These are phyloP conservation scores for Macrosiphum euphorbiae DNA, from an alignment of 2,888 invertebrate species.

Conservation along the genomic window DNA sequence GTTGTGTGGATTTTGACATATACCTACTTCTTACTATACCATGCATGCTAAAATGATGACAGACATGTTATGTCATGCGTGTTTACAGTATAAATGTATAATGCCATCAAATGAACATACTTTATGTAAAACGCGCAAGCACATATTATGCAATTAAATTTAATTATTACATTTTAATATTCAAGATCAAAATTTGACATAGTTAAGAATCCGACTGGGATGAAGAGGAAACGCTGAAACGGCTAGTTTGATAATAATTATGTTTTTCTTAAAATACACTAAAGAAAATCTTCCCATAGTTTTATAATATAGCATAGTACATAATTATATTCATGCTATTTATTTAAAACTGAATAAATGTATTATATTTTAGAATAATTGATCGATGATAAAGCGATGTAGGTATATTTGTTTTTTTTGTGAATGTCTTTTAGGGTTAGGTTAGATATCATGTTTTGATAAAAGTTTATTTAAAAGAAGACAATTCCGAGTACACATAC, in stretches of 20 bases:
- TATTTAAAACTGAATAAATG: background rate
- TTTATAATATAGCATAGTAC: background rate
- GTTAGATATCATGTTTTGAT: no score
- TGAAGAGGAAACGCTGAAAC: background rate
- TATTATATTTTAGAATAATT: no score
- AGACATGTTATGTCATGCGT: background rate
- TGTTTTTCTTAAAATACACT: conserved; percentile 5
- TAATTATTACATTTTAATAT: conserved; percentile 9
- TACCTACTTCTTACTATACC: background rate
- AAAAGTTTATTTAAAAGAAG: no score
- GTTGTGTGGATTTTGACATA: background rate
- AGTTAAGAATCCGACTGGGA: background rate
- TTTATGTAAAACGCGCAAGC: background rate
- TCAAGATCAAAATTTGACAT: background rate
- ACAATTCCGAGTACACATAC: no score
- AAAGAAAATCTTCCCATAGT: background rate
- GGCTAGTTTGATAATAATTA: conserved; percentile 13
- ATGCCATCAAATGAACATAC: background rate
- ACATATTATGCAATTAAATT: background rate
- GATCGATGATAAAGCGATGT: no score
- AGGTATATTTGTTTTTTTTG: no score
- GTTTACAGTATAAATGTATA: background rate
- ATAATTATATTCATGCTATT: background rate
- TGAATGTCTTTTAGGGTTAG: no score
- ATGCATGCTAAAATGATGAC: conserved; percentile 1